These are phyloP conservation scores for Apodemia hepburni DNA, from an alignment of 2,888 invertebrate genomes.

Conservation along the genomic window DNA sequence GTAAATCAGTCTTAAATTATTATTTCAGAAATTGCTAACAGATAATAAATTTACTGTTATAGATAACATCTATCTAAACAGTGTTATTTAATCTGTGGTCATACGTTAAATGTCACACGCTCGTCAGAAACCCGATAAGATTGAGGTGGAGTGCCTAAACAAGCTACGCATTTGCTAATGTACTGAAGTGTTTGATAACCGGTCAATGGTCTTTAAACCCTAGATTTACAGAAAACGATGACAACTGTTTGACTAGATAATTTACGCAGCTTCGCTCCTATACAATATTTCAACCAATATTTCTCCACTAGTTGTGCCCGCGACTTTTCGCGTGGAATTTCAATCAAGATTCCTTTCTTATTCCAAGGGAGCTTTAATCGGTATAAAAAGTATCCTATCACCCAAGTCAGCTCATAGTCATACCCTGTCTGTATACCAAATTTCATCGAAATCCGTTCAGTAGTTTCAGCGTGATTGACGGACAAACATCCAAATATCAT, in stretches of 20 bases:
- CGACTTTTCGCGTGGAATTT: no score
- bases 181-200: conserved; percentile 35
- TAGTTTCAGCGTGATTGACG: no score
- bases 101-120: conserved; percentile 31
- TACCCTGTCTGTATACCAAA: no score
- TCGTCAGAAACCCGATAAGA: conserved; percentile 36
- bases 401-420: no score
- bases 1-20: background rate
- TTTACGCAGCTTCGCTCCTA: no score
- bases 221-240: background rate
- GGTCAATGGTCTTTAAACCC: conserved; percentile 36
- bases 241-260: background rate
- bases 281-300: no score
- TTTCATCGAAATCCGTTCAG: no score
- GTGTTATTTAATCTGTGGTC: conserved; percentile 23
- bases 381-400: no score
- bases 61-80: conserved; percentile 14
- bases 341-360: no score
- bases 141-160: conserved; percentile 33
- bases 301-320: no score
- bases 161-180: conserved; percentile 33
- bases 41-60: conserved; percentile 17
- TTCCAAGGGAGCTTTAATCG: no score
- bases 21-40: conserved; percentile 24
- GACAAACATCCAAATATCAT: no score